phyloP scores from a whole-genome alignment of 2,113 vertebrate species.

The Sphyrna mokarran region DNA sequence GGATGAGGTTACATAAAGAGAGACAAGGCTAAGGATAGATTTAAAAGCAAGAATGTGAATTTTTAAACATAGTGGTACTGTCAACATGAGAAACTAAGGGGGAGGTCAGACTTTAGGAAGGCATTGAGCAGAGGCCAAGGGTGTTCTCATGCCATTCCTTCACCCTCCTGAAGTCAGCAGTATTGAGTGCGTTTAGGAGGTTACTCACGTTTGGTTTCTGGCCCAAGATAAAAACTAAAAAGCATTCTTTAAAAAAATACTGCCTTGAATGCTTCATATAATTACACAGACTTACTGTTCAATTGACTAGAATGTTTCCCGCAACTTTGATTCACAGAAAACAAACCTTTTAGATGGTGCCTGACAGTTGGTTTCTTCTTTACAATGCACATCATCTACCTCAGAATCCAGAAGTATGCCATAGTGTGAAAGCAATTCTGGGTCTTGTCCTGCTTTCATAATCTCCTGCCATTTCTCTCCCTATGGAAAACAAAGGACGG shows the following conservation, averaged over 20 bases:
- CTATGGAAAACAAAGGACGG: conserved; percentile 45
- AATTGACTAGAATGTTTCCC: background rate
- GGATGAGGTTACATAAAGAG: background rate
- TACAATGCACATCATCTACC: background rate
- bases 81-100: background rate
- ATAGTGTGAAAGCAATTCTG: conserved; percentile 56
- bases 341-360: conserved; percentile 43
- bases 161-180: background rate
- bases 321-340: background rate
- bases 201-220: background rate
- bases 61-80: background rate
- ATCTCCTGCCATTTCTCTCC: conserved; percentile 72
- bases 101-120: background rate
- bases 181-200: background rate
- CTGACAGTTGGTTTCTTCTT: background rate
- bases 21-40: background rate
- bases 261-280: background rate
- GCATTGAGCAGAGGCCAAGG: background rate
- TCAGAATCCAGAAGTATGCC: conserved; percentile 82
- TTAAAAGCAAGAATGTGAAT: background rate
- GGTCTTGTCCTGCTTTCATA: conserved; percentile 59
- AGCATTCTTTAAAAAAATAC: background rate
- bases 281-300: background rate
- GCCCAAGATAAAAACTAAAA: background rate
- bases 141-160: background rate